Conservation (phyloP, 2,888 invertebrate genomes). For the Ceratothoa steindachneri region DNA sequence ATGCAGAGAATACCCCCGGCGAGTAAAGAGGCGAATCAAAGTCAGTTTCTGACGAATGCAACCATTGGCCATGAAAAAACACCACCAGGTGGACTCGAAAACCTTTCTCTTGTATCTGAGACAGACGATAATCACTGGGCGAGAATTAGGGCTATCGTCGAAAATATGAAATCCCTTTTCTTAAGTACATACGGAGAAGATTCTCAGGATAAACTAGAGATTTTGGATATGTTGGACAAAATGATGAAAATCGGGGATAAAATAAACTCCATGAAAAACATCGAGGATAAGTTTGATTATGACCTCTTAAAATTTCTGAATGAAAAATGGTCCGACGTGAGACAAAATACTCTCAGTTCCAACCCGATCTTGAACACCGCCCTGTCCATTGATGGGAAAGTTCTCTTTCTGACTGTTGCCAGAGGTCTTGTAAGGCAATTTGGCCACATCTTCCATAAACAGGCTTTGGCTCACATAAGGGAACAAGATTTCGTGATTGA, state of each 20-base stretch:
- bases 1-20: no score
- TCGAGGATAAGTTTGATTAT: conserved; percentile 23
- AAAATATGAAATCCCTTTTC: conserved; percentile 39
- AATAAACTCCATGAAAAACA: conserved; percentile 21
- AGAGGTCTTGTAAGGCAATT: conserved; percentile 17
- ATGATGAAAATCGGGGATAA: conserved; percentile 37
- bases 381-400: conserved; percentile 12
- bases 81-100: not conserved
- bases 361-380: conserved; percentile 25
- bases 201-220: conserved; percentile 5
- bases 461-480: conserved; percentile 28
- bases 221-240: conserved; percentile 27
- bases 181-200: conserved; percentile 29
- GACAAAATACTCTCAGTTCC: conserved; percentile 19
- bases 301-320: conserved; percentile 26
- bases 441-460: conserved; percentile 21
- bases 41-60: no score
- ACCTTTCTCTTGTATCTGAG: not conserved
- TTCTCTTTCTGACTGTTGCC: conserved; percentile 10
- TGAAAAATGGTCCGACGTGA: conserved; percentile 28
- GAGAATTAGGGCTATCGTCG: conserved; percentile 35
- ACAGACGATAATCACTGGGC: conserved; percentile 25
- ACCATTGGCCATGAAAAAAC: no score
- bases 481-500: conserved; percentile 39
- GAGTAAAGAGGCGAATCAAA: not conserved